Conservation (phyloP, 2,797 vertebrate genomes). For the Melanotaenia nigrans region DNA sequence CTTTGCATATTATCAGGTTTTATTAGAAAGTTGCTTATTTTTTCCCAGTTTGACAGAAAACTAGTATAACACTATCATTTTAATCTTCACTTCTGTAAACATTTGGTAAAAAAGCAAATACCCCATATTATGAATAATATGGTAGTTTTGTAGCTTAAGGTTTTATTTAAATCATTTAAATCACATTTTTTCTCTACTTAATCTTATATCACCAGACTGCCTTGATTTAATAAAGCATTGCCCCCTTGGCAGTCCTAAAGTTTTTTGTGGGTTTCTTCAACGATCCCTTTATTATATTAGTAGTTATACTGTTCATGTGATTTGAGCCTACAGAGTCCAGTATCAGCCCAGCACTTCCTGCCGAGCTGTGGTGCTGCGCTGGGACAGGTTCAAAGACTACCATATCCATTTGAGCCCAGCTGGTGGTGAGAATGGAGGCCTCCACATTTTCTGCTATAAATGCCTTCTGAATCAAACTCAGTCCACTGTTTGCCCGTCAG, state of each 20-base stretch:
- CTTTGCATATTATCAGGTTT: slow-evolving; percentile 1
- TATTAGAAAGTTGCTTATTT: background rate
- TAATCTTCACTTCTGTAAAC: slow-evolving; percentile 3
- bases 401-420: slow-evolving; percentile 29
- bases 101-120: background rate
- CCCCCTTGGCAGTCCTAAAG: background rate
- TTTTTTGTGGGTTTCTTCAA: background rate
- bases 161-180: background rate
- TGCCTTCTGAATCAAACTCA: slow-evolving; percentile 43
- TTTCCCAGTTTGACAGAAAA: background rate
- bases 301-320: slow-evolving; percentile 23
- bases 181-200: background rate
- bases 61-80: slow-evolving; percentile 10
- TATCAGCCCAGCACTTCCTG: slow-evolving; percentile 15
- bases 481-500: slow-evolving; percentile 17
- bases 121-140: background rate
- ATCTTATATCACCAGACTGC: background rate
- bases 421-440: slow-evolving; percentile 44
- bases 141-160: slow-evolving; percentile 10
- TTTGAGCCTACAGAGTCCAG: slow-evolving; percentile 46
- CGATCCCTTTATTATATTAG: background rate
- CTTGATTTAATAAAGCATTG: background rate
- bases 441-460: slow-evolving; percentile 37
- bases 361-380: slow-evolving; percentile 35
- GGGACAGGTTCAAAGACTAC: slow-evolving; percentile 37